A percentile compares a stretch with the other conserved stretches of the same genome.
These are phyloP conservation scores for Drosophila silvestris DNA, from an alignment of 2,888 invertebrate species.

Conservation along the genomic window DNA sequence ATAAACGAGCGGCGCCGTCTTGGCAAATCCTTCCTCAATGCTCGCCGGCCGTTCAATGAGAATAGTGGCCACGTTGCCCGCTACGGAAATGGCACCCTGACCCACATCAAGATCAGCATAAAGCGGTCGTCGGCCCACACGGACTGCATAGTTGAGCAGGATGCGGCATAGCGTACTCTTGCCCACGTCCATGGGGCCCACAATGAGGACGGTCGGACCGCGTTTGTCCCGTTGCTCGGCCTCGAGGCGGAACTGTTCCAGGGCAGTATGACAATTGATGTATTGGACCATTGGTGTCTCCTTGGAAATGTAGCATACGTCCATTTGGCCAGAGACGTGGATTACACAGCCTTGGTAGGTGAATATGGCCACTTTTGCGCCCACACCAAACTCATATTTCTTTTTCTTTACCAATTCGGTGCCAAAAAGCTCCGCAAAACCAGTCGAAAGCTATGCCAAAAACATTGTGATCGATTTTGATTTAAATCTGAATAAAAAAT, in stretches of 20 bases:
- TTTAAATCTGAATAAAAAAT: background rate
- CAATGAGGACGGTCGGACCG: conserved; percentile 95
- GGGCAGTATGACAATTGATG: conserved; percentile 96
- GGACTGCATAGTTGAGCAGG: conserved; percentile 97
- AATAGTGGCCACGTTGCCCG: conserved; percentile 95
- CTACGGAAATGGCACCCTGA: conserved; percentile 96
- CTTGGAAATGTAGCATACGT: conserved; percentile 97
- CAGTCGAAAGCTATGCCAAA: conserved; percentile 90
- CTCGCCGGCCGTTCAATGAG: conserved; percentile 96
- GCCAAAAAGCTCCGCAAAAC: conserved; percentile 98
- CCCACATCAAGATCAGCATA: conserved; percentile 98
- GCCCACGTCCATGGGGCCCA: conserved; percentile 98
- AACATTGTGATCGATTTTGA: background rate
- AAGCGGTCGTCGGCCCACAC: conserved; percentile 94
- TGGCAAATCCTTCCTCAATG: conserved; percentile 97
- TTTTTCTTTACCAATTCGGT: conserved; percentile 97
- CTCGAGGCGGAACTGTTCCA: conserved; percentile 94
- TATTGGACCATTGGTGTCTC: conserved; percentile 99
- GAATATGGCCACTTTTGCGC: conserved; percentile 97
- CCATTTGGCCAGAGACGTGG: conserved; percentile 94
- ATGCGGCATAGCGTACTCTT: conserved; percentile 96
- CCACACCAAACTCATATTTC: conserved; percentile 94
- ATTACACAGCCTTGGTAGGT: conserved; percentile 98
- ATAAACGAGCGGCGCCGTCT: conserved; percentile 96
- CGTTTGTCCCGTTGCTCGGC: conserved; percentile 90